Evolutionary conservation across 2,113 vertebrate species (phyloP).

Genomic region (Phalacrocorax pelagicus): DNA sequence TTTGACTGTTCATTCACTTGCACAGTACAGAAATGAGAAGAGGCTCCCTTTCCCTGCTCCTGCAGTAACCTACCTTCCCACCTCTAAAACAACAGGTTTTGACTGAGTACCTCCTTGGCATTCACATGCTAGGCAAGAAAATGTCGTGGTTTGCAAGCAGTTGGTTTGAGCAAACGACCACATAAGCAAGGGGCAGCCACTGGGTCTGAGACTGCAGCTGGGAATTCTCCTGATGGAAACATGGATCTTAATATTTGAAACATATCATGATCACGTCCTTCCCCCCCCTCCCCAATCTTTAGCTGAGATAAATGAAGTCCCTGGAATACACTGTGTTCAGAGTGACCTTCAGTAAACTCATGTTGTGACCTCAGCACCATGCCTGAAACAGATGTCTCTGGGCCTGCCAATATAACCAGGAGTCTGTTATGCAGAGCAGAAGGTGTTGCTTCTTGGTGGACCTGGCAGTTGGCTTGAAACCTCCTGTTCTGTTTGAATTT

Average conservation of each 20-base stretch:
- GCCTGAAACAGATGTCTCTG: neutral
- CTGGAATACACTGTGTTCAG: neutral
- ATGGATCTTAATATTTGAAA: neutral
- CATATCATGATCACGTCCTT: neutral
- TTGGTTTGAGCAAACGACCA: neutral
- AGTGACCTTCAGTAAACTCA: neutral
- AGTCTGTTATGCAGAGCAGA: neutral
- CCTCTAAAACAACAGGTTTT: neutral
- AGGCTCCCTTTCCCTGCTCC: neutral
- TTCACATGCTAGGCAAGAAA: neutral
- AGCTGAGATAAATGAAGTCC: neutral
- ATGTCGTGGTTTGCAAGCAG: neutral
- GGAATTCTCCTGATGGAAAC: neutral
- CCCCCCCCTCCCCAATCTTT: neutral
- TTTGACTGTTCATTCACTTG: neutral
- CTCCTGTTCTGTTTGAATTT: constrained; percentile 25
- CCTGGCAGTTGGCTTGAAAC: neutral
- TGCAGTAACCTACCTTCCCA: neutral
- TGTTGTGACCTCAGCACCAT: fast-evolving
- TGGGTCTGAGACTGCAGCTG: neutral
- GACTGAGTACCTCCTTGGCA: neutral
- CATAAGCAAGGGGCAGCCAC: neutral
- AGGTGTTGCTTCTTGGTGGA: constrained; percentile 2
- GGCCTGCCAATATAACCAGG: constrained; percentile 3
- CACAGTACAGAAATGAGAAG: neutral